Base-by-base conservation (phyloP, 1,140 invertebrate species). In the Bursaphelenchus mucronatus region DNA sequence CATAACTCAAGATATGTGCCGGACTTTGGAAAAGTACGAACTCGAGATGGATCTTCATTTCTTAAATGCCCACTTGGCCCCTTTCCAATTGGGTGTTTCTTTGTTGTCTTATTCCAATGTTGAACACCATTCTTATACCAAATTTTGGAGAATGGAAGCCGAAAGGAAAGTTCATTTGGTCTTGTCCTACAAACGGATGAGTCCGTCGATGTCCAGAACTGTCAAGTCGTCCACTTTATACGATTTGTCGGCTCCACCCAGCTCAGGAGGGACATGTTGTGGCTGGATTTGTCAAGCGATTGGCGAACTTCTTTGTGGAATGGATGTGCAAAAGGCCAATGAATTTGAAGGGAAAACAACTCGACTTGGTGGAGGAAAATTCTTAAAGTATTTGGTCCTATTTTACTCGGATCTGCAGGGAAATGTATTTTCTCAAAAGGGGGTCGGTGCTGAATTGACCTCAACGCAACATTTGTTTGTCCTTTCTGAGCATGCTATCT, bases 351-450 rank as follows among this genome's bases (percentile, higher is more conserved):
- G 40, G 13, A 39, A 44, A 45, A 59, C 57, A 45, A 13, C 41
- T 39, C 13, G 57, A 50, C 11, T n/a, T 50, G 57, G 57, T n/a
- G 40, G 57, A 39, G 57, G 57, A n/a, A 2, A 15, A 3, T 66
- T 69, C 50, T 47, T 68, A 45, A 13, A 70, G 19, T 68, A 64
- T n/a, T 30, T 66, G 21, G n/a, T 66, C 30, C 8, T 21, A 8
- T 69, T 66, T 17, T 66, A 54, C 65, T 66, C 64, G 66, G 44
- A 66, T 13, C 68, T 62, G 21, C 64, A 66, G 21, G 62, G 50
- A 50, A 66, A 69, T 57, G 63, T 66, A 6, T 30, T 30, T 30
- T 30, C 30, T 30, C 30, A 30, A 30, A 30, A 30, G 30, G 30
- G 30, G 30, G 30, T 5, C 5, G 30, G 30, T 30, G 1, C 30